Evolutionary conservation across 2,888 invertebrate genomes (phyloP), one percentile per base, ranked within the genome.

Genomic region (Agrotis clavis): DNA sequence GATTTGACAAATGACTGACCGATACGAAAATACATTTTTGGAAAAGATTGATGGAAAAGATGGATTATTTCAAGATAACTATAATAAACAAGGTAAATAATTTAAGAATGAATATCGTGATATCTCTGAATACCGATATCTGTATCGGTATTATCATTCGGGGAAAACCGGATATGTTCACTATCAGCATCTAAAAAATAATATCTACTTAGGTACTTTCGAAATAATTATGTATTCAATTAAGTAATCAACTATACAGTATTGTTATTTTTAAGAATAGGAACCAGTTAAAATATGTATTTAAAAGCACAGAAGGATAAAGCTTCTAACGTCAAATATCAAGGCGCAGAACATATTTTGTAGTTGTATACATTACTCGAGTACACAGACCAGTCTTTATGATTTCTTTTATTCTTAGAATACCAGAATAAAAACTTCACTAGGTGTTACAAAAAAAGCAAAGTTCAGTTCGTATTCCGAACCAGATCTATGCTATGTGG

Each of bases 401-500:
- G 45, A 25, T 25, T 50, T 51, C 0, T n/a, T 76, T 68, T 50
- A 47, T 56, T 11, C 41, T 9, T 25, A 11, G 14, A 51, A 56
- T 35, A 45, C n/a, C 30, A 13, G 45, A 25, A 78, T 13, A 61
- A 61, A 77, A 72, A 62, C 45, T 50, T 35, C 48, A 59, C 45
- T 51, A 21, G n/a, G 4, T 19, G 21, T 30, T 30, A 60, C 30
- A 77, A 84, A 78, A n/a, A 84, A 75, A 76, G 60, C 74, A 82
- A 79, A 83, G 74, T 82, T 75, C 80, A 83, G 74, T 82, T 75
- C 80, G 86, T 83, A 85, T 85, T 87, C 66, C 77, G 85, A 86
- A 86, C 85, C 85, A 87, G 84, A 86, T 85, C 82, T 79, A 86
- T 88, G 89, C 89, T 88, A 82, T 69, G 56, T 48, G 54, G 62